phyloP scores from a whole-genome alignment of 2,113 vertebrate species.

The Catharus minimus region DNA sequence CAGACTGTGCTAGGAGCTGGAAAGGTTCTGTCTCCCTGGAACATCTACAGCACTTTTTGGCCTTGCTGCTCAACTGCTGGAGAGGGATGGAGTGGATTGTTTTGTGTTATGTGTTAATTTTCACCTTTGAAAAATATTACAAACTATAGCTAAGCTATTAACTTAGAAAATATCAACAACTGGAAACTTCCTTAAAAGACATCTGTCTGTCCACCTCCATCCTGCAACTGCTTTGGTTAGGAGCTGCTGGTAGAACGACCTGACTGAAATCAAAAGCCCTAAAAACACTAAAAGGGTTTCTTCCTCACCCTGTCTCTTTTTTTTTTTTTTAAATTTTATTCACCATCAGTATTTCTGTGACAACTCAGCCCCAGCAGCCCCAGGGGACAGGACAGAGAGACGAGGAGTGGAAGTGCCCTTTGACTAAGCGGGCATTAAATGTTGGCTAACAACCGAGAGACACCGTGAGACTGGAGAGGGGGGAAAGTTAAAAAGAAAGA shows the following conservation, averaged over 20 bases:
- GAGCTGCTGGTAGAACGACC: neutral
- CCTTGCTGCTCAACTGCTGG: neutral
- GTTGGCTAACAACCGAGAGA: slow-evolving; percentile 76
- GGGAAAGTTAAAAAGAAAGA: slow-evolving; percentile 72
- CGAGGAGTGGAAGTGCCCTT: slow-evolving; percentile 65
- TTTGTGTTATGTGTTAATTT: neutral
- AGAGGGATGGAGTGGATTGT: neutral
- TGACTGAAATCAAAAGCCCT: neutral
- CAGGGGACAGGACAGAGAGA: slow-evolving; percentile 67
- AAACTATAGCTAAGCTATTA: neutral
- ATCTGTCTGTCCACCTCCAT: neutral
- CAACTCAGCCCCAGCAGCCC: slow-evolving; percentile 47
- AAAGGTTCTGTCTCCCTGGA: neutral
- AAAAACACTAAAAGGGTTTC: neutral
- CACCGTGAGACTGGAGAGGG: slow-evolving; percentile 68
- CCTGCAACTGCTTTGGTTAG: neutral
- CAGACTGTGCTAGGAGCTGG: neutral
- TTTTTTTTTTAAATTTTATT: neutral
- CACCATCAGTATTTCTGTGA: slow-evolving; percentile 34
- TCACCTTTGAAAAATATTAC: neutral
- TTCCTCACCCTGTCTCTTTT: neutral
- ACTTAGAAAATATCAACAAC: fast-evolving
- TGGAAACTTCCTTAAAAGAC: neutral
- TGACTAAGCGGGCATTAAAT: slow-evolving; percentile 77
- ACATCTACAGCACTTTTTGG: neutral